Conservation (phyloP, 1,140 invertebrate species). For the Drosophila paulistorum region DNA sequence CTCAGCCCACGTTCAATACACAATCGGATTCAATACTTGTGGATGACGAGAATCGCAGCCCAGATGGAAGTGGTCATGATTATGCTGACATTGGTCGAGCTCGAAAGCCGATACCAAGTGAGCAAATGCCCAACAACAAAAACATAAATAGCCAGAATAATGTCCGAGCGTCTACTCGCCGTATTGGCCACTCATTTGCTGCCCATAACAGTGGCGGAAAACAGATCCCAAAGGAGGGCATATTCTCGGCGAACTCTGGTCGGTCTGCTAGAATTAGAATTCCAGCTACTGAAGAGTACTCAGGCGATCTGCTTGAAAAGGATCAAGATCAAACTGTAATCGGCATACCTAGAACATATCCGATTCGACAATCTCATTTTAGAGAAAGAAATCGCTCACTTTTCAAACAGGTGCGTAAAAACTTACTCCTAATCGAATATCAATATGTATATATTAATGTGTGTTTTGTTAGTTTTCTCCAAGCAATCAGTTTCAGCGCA, state of each 20-base stretch:
- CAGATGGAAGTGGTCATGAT: constrained; percentile 44
- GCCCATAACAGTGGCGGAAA: constrained; percentile 2
- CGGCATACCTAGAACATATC: constrained; percentile 59
- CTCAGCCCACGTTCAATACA: constrained; percentile 7
- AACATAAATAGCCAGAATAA: constrained; percentile 28
- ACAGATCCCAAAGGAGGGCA: constrained; percentile 29
- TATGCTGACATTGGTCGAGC: constrained; percentile 33
- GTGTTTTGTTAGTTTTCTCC: constrained; percentile 36
- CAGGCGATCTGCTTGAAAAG: constrained; percentile 31
- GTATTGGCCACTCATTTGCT: constrained; percentile 34
- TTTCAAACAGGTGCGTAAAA: constrained; percentile 64
- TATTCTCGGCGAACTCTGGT: constrained; percentile 24
- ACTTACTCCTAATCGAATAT: not conserved
- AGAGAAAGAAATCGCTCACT: constrained; percentile 71
- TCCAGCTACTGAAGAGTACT: constrained; percentile 20
- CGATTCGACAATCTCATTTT: constrained; percentile 70
- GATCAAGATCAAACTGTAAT: constrained; percentile 31
- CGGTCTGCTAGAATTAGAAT: constrained; percentile 21
- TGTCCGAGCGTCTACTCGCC: constrained; percentile 40
- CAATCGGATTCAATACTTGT: constrained; percentile 58
- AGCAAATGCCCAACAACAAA: constrained; percentile 34
- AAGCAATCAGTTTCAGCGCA: constrained; percentile 49
- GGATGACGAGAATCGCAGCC: constrained; percentile 71
- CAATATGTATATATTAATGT: constrained; percentile 1
- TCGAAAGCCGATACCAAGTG: constrained; percentile 46